Evolutionary conservation across 2,113 vertebrate species (phyloP).

Genomic region (Bujurquina vittata): DNA sequence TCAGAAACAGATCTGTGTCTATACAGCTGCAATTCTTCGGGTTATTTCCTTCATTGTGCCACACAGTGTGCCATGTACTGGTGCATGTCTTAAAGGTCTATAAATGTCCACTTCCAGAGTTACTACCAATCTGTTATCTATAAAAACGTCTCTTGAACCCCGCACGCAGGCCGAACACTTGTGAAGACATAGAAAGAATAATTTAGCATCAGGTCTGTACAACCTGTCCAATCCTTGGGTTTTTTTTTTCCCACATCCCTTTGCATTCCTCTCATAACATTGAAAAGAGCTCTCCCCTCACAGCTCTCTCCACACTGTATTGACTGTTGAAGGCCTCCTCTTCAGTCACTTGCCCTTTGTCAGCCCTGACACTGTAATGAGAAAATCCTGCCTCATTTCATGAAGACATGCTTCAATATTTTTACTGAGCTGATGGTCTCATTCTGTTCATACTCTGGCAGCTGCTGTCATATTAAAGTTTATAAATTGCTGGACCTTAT

Average conservation of each 20-base stretch:
- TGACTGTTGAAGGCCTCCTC: conserved; percentile 35
- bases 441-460: conserved; percentile 15
- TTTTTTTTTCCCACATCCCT: conserved; percentile 15
- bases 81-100: conserved; percentile 16
- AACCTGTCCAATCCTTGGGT: conserved; percentile 28
- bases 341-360: conserved; percentile 47
- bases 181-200: conserved; percentile 31
- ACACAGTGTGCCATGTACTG: not conserved
- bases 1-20: not conserved
- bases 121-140: conserved; percentile 44
- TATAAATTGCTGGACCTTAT: conserved; percentile 14
- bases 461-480: conserved; percentile 30
- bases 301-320: conserved; percentile 23
- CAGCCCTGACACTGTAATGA: conserved; percentile 36
- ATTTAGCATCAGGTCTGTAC: conserved; percentile 30
- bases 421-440: conserved; percentile 19
- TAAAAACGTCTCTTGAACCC: conserved; percentile 30
- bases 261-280: conserved; percentile 5
- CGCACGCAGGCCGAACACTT: conserved; percentile 1
- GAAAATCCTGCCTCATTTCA: conserved; percentile 49
- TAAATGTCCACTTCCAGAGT: conserved; percentile 45
- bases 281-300: conserved; percentile 5
- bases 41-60: not conserved
- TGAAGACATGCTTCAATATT: conserved; percentile 28
- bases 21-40: not conserved